Base-by-base conservation (phyloP, 2,797 vertebrate species). In the Lithobates pipiens region DNA sequence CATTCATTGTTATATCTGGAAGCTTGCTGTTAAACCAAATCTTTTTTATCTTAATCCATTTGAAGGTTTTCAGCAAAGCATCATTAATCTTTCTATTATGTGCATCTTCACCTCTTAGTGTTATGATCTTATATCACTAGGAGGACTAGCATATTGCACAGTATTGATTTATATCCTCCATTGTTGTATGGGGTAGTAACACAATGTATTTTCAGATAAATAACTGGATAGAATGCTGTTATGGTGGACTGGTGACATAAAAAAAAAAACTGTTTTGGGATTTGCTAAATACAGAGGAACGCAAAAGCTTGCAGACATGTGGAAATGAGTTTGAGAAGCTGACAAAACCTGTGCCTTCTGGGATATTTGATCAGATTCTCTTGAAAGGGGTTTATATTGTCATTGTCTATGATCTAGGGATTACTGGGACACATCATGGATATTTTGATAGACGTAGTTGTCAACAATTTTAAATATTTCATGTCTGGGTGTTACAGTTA, bases 401-500 rank as follows among this genome's bases (percentile, higher is more conserved):
- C 87, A 67, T 90, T 88, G 73, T 73, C 88, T 54, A 73, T 91
- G 90, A 91, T 90, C 74, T 87, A 89, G 89, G 86, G 83, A 90
- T 88, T 90, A 92, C 87, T 80, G 88, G 88, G 88, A 84, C 32
- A 88, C 67, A 90, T 83, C 88, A 90, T 89, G 88, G 88, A 88
- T 90, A 85, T 16, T 89, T 90, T 90, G 36, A 70, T 88, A 88
- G 89, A 90, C 89, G 91, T 90, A 89, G 88, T 1, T 91, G 92
- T 88, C 91, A 92, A 88, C 87, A 87, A 84, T 86, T 63, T 88
- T 88, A 86, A 86, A 70, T 0, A 88, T 89, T 93, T 92, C 84
- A 90, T 90, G 89, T 90, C 91, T 92, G 88, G 92, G 81, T 89
- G 87, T 90, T 25, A 0, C 85, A 90, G 91, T 92, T 92, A 92